Percentiles rank a stretch among this genome's conserved stretches.
These are phyloP conservation scores for Macroramphosus scolopax DNA, from an alignment of 2,797 vertebrate species.

Conservation along the genomic window DNA sequence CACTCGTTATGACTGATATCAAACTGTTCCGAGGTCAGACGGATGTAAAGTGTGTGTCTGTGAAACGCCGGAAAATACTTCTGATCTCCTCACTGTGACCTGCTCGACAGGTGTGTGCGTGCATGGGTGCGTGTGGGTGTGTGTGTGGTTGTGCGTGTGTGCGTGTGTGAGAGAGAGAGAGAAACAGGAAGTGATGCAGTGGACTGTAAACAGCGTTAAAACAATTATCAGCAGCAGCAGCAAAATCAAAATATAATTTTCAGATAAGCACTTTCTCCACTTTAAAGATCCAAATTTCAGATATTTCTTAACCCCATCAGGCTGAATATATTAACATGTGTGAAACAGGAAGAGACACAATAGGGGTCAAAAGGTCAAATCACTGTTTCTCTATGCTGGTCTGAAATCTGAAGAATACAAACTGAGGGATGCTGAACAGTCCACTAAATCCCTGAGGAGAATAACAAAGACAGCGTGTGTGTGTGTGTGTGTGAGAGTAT, in stretches of 20 bases:
- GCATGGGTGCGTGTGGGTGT: background rate
- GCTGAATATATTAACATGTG: conserved; percentile 6
- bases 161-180: background rate
- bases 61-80: conserved; percentile 59
- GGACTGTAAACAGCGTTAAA: conserved; percentile 21
- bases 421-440: background rate
- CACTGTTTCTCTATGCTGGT: too few species aligned
- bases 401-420: too few species aligned
- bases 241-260: conserved; percentile 4
- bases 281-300: background rate
- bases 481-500: conserved; percentile 13
- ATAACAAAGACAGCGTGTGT: conserved; percentile 8
- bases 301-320: conserved; percentile 1
- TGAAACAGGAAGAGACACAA: too few species aligned
- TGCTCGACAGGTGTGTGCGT: conserved; percentile 40
- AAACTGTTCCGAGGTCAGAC: conserved; percentile 50
- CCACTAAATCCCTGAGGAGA: conserved; percentile 23
- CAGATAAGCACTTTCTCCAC: background rate
- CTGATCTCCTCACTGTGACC: conserved; percentile 76
- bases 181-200: conserved; percentile 21
- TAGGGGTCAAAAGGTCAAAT: too few species aligned
- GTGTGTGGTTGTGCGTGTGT: background rate
- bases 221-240: conserved; percentile 14
- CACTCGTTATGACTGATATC: conserved; percentile 50
- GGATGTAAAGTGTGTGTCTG: conserved; percentile 30